Conservation (phyloP, 2,113 vertebrate species). For the Brachyistius frenatus region DNA sequence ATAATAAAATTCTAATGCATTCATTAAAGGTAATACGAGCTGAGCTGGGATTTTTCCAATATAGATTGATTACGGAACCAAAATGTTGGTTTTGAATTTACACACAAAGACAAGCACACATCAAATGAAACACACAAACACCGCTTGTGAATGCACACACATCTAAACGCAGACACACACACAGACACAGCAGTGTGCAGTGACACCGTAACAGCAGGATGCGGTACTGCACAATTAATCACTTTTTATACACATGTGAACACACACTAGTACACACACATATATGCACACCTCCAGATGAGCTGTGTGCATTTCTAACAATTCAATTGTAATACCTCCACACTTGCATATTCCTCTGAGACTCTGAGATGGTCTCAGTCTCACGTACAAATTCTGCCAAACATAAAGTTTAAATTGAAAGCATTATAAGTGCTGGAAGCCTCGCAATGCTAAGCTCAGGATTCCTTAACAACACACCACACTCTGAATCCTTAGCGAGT, state of each 20-base stretch:
- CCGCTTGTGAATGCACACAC: not conserved
- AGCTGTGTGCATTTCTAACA: conserved; percentile 45
- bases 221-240: conserved; percentile 48
- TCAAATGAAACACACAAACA: not conserved
- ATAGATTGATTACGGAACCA: conserved; percentile 1
- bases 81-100: not conserved
- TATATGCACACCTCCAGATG: conserved; percentile 18
- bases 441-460: conserved; percentile 30
- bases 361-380: conserved; percentile 30
- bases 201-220: conserved; percentile 48
- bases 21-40: conserved; percentile 14
- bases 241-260: conserved; percentile 16
- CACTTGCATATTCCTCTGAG: conserved; percentile 42
- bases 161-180: not conserved
- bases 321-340: conserved; percentile 40
- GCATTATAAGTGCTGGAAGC: conserved; percentile 41
- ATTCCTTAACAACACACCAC: conserved; percentile 36
- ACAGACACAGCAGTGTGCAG: conserved; percentile 22
- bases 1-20: not conserved
- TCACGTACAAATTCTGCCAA: conserved; percentile 34
- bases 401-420: conserved; percentile 54
- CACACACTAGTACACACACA: conserved; percentile 9
- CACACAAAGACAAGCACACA: not conserved
- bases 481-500: conserved; percentile 42
- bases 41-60: not conserved